Base-by-base conservation (phyloP, 2,888 invertebrate genomes). In the Phortica magna region DNA sequence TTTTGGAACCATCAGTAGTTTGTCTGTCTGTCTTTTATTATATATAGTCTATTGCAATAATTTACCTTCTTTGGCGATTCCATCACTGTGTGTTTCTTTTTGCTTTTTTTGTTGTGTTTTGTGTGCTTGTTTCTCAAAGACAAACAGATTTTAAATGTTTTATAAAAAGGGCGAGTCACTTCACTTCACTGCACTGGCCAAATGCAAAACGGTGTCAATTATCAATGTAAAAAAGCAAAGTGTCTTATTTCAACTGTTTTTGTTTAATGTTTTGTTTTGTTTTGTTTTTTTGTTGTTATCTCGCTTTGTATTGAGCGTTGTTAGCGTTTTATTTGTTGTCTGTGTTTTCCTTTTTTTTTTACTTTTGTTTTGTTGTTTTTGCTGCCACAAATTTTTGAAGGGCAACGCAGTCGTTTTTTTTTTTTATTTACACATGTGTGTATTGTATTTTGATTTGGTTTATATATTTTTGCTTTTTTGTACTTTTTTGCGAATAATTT, bases 21-120 rank as follows among this genome's bases (percentile, higher is more conserved):
- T 53, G n/a, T n/a, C n/a, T 53, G 53, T 5, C 10, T 14, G 10
- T 14, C n/a, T n/a, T n/a, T n/a, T n/a, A n/a, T n/a, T n/a, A n/a
- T n/a, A n/a, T n/a, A n/a, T n/a, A n/a, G n/a, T n/a, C n/a, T 53
- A 3, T 53, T 53, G 3, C 2, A 53, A 76, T 74, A 75, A 76
- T 81, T 88, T 88, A 87, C 88, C 84, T 90, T 84, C 80, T 89
- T 87, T 74, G 84, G 83, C 82, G 90, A 88, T 83, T 89, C 88
- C 89, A 89, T 65, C 73, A 12, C 48, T 48, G 3, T 14, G 48
- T 48, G 9, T 9, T 3, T 48, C 2, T 14, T 48, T 12, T 71
- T 48, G 74, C 71, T 77, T 43, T 67, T 65, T 14, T 70, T 19
- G 3, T 9, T 48, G 48, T 48, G 67, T 14, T 70, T 19, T 48